Conservation (phyloP, 1,140 invertebrate species). For the Micrasema minimum region DNA sequence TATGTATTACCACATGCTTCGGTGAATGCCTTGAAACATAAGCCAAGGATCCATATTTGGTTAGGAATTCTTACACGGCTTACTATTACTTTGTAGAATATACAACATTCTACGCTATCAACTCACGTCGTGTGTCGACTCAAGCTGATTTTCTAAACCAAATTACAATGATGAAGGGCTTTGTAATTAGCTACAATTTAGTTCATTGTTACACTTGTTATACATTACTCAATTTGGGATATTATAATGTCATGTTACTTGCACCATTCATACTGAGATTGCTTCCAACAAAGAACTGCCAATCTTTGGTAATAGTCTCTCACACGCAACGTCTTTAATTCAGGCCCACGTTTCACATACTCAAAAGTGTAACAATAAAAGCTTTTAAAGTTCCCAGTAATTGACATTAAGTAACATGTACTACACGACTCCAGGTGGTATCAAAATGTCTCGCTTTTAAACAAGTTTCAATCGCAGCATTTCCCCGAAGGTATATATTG, state of each 20-base stretch:
- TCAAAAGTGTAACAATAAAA: background rate
- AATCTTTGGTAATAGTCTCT: conserved; percentile 26
- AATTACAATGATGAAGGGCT: too few species aligned
- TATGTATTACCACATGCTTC: too few species aligned
- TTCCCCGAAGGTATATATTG: background rate
- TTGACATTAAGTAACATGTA: background rate
- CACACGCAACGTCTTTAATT: conserved; percentile 2
- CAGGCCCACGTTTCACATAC: background rate
- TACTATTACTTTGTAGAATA: too few species aligned
- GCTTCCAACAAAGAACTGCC: conserved; percentile 20
- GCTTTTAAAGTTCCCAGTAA: background rate
- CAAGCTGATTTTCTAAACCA: background rate
- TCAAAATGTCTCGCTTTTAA: background rate
- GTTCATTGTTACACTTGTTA: background rate
- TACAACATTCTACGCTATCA: background rate
- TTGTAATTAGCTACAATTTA: background rate
- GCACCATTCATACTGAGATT: background rate
- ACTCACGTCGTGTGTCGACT: background rate
- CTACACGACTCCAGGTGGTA: background rate
- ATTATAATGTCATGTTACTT: background rate
- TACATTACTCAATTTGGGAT: background rate
- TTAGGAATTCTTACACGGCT: too few species aligned
- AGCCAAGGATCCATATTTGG: too few species aligned
- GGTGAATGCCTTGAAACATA: too few species aligned
- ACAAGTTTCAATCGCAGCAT: background rate